Percentiles rank a stretch among this genome's conserved stretches.
These are phyloP conservation scores for Dryocosmus kuriphilus DNA, from an alignment of 2,888 invertebrate genomes.

Conservation along the genomic window DNA sequence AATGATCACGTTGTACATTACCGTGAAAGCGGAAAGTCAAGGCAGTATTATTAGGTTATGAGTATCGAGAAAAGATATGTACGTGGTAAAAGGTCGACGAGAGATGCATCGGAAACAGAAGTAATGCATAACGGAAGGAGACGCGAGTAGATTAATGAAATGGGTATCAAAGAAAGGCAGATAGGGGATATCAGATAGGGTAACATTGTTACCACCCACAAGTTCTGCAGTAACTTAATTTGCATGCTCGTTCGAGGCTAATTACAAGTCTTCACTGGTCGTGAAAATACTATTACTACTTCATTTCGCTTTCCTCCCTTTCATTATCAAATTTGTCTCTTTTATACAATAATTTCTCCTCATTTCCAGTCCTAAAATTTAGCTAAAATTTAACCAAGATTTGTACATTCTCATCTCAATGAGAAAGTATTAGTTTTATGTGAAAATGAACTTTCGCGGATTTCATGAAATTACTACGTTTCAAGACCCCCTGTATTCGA, in stretches of 20 bases:
- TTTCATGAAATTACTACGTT: no score
- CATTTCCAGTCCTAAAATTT: not conserved
- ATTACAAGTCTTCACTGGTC: constrained; percentile 70
- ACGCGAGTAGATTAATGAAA: constrained; percentile 29
- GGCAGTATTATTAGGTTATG: constrained; percentile 36
- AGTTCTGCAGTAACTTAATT: constrained; percentile 64
- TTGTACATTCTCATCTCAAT: no score
- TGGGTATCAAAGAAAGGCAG: constrained; percentile 1
- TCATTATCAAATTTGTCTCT: constrained; percentile 39
- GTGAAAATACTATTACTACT: constrained; percentile 37
- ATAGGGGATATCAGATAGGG: no score
- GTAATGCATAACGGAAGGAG: constrained; percentile 13
- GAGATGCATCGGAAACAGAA: constrained; percentile 15
- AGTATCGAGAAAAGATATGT: constrained; percentile 30
- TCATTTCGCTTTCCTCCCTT: constrained; percentile 39
- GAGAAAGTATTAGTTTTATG: no score
- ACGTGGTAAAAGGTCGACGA: constrained; percentile 20
- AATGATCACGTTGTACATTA: constrained; percentile 38
- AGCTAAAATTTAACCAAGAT: no score
- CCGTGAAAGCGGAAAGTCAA: constrained; percentile 33
- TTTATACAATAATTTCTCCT: not conserved
- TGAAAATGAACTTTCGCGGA: no score
- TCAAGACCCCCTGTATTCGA: no score
- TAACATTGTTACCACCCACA: not conserved
- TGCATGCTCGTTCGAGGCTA: constrained; percentile 71